A percentile compares a stretch with the other conserved stretches of the same genome.
Conservation (phyloP, 2,888 invertebrate species). For the Hemicrepidius hirtus region DNA sequence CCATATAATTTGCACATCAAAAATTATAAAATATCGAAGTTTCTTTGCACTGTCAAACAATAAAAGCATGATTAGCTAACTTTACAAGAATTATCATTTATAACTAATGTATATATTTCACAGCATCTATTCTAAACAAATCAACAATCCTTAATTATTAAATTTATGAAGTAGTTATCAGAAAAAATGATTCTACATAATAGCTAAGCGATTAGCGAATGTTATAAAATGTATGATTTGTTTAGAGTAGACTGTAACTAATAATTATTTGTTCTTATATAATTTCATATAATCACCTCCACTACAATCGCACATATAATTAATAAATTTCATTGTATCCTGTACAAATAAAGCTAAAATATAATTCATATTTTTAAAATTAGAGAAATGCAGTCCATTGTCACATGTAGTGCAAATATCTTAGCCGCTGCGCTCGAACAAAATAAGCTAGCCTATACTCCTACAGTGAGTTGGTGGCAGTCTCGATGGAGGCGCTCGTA, state of each 20-base stretch:
- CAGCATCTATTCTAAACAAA: conserved; percentile 48
- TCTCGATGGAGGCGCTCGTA: conserved; percentile 69
- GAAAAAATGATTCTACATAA: conserved; percentile 1
- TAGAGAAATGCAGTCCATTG: conserved; percentile 69
- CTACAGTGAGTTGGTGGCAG: conserved; percentile 69
- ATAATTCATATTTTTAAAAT: conserved; percentile 65
- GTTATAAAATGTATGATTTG: conserved; percentile 37
- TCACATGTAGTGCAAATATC: conserved; percentile 68
- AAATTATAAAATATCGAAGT: conserved; percentile 53
- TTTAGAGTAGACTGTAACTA: conserved; percentile 44
- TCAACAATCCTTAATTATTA: conserved; percentile 7
- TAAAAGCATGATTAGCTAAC: conserved; percentile 53
- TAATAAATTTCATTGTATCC: conserved; percentile 68
- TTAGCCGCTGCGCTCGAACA: conserved; percentile 66
- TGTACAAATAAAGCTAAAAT: conserved; percentile 72
- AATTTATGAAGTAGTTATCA: neutral
- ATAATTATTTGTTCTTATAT: conserved; percentile 47
- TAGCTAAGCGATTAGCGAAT: neutral
- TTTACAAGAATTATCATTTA: conserved; percentile 52
- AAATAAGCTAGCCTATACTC: conserved; percentile 53
- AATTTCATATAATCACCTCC: conserved; percentile 60
- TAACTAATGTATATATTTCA: conserved; percentile 51
- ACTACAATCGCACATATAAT: conserved; percentile 67
- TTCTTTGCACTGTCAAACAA: conserved; percentile 56
- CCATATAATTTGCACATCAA: conserved; percentile 52